Evolutionary conservation across 2,888 invertebrate species (phyloP), one percentile per base, ranked within the genome.

Genomic region (Mesodorylaimus sp.): DNA sequence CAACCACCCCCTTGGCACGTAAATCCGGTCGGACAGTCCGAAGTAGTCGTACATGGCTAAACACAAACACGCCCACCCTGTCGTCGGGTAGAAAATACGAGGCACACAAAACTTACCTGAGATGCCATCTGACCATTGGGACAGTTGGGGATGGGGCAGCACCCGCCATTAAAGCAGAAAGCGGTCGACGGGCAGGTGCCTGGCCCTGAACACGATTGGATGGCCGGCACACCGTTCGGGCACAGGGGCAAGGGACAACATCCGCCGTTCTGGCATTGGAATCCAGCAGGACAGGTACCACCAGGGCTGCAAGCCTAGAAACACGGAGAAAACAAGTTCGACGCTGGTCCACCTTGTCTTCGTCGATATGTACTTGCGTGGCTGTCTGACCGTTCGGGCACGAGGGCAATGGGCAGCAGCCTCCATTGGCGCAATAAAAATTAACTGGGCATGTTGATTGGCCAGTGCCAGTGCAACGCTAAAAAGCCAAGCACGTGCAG

Each of bases 141-240:
- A 50, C 64, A 64, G 54, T 56, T 58, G n/a, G 60, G 61, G 5
- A 62, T 54, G 7, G 59, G 61, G 51, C 62, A 64, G 47, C 63
- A 61, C 2, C 62, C 64, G 5, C 61, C 61, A 46, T 60, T 61
- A 3, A 58, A 57, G 49, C 64, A 64, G 27, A 26, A 43, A 10
- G 24, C 26, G 10, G 10, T 21, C 26, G 27, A 24, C 43, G 50
- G 50, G 37, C 50, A 50, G 2, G 37, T 45, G 3, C 50, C 50
- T 3, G 50, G 50, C 16, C 50, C 45, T 3, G 32, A 24, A 37
- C 50, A 50, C 3, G 21, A 7, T 38, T 47, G 37, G 2, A 24
- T 19, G 3, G 44, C 28, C 2, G 3, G 19, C 7, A 16, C 19
- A 2, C 36, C 50, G 36, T 23, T 45, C 19, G 27, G 44, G 37